Conservation (phyloP, 2,888 invertebrate species). For the Kuschelorhynchus macadamiae region DNA sequence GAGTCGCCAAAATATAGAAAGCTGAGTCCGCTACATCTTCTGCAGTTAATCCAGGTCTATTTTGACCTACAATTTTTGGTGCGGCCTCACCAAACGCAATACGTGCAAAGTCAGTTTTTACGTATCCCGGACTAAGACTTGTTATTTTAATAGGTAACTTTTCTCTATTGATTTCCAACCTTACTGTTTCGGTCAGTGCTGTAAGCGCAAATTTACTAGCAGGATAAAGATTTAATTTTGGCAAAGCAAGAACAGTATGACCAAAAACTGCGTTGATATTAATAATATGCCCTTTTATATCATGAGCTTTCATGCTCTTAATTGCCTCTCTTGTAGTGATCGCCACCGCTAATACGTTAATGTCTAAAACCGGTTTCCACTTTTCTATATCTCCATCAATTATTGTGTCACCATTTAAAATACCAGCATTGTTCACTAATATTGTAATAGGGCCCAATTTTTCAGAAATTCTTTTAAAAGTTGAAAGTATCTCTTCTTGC, state of each 20-base stretch:
- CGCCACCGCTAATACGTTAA: constrained; percentile 45
- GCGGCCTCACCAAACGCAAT: not conserved
- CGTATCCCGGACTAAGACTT: constrained; percentile 55
- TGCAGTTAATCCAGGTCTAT: constrained; percentile 31
- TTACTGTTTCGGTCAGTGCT: constrained; percentile 49
- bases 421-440: constrained; percentile 52
- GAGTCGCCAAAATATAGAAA: constrained; percentile 51
- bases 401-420: constrained; percentile 32
- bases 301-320: constrained; percentile 53
- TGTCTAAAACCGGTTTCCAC: constrained; percentile 51
- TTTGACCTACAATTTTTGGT: too few relatives aligned
- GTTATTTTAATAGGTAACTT: constrained; percentile 31
- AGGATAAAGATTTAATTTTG: constrained; percentile 37
- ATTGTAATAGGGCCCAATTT: constrained; percentile 58
- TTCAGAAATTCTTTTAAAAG: constrained; percentile 55
- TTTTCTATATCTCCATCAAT: constrained; percentile 50
- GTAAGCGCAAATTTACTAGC: constrained; percentile 47
- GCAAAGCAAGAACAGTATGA: constrained; percentile 52
- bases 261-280: constrained; percentile 58
- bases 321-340: constrained; percentile 55
- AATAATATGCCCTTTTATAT: constrained; percentile 58
- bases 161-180: constrained; percentile 42
- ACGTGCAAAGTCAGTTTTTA: constrained; percentile 47
- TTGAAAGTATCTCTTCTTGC: constrained; percentile 55
- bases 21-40: constrained; percentile 53